Evolutionary conservation across 2,113 vertebrate species (phyloP), one percentile per base, ranked within the genome.

Genomic region (Propithecus coquereli): DNA sequence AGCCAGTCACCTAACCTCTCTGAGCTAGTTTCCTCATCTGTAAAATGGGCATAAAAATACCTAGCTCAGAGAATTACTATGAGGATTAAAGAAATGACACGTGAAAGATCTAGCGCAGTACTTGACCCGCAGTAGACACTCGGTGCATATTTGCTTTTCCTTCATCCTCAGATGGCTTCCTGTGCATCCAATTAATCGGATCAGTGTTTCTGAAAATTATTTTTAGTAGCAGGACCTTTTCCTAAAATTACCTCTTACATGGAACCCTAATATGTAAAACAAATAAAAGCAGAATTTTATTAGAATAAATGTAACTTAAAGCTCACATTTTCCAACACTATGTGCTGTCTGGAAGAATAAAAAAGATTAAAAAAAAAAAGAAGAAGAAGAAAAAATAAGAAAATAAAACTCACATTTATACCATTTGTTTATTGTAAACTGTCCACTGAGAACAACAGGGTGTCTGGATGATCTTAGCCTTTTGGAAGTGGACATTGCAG

Each of bases 1-100:
- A 96, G 37, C n/a, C 40, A 92, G 52, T 85, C 34, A 87, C 45
- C 80, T 90, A 74, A 74, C 25, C 27, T 95, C 65, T 93, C 87
- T 86, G 94, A 94, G 52, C 66, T 92, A 76, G 16, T 88, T 91
- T 97, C 32, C 45, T 95, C 37, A 25, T 66, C 52, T 80, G 9
- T 63, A 30, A 93, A 81, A 74, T 66, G 85, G 43, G 14, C 22
- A 34, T 85, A 77, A 89, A 81, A 79, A 68, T 57, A 73, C 23
- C n/a, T 63, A 3, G 93, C 74, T 81, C 59, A 50, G 73, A 76
- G 59, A 87, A 50, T 70, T 43, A 37, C 59, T 52, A 10, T 80
- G 59, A 91, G 34, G 30, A n/a, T 84, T 94, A 30, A 93, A 94
- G 76, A 80, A 34, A 34, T 73, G 50, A 50, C 6, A 22, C 7